Evolutionary conservation across 2,888 invertebrate genomes (phyloP).

Genomic region (Sarcophaga carnaria): DNA sequence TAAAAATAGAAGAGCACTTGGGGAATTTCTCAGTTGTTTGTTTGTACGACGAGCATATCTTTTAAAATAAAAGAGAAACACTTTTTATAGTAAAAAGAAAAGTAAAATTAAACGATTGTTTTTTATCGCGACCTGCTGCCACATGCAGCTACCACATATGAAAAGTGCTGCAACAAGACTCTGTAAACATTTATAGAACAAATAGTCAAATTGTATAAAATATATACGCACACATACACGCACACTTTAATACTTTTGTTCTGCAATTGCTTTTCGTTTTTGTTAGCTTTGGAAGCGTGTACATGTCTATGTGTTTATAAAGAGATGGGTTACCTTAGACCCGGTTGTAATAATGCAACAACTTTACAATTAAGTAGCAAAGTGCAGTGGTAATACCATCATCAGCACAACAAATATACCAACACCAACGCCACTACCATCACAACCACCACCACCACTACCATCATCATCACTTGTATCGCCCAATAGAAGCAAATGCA

Average conservation of each 20-base stretch:
- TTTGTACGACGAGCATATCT: neutral
- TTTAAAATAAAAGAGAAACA: neutral
- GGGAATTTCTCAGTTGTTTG: constrained; percentile 28
- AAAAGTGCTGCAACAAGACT: neutral
- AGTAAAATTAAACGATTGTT: constrained; percentile 39
- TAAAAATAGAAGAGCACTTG: constrained; percentile 2
- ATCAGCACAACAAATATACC: constrained; percentile 1
- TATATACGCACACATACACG: neutral
- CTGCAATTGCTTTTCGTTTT: no score
- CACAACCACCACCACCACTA: neutral
- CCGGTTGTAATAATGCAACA: constrained; percentile 15
- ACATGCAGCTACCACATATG: constrained; percentile 41
- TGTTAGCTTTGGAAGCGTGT: neutral
- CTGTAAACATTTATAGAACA: neutral
- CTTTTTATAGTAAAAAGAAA: neutral
- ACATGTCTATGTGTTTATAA: constrained; percentile 3
- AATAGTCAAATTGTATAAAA: neutral
- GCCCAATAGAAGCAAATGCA: constrained; percentile 18
- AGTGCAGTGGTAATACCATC: constrained; percentile 22
- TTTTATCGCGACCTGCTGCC: constrained; percentile 47
- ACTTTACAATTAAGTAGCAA: constrained; percentile 41
- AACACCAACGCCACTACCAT: constrained; percentile 2
- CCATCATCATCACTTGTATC: constrained; percentile 10
- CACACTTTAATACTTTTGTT: neutral
- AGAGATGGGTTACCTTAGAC: constrained; percentile 44